Base-by-base conservation (phyloP, 2,113 vertebrate genomes). In the Orycteropus afer region DNA sequence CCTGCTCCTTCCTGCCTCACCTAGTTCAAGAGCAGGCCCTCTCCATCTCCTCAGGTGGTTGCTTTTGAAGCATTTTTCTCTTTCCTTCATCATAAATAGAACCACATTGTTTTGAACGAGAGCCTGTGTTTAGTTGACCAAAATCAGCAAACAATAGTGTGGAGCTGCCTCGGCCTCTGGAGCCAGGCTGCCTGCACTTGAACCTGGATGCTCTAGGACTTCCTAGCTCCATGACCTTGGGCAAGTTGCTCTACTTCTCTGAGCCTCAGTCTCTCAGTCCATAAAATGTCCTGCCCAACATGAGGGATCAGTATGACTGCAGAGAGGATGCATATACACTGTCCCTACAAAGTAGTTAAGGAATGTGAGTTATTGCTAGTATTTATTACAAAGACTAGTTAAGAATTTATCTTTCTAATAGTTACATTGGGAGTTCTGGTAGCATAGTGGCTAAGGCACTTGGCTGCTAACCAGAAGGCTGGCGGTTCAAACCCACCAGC, bases 31-130 rank as follows among this genome's bases (percentile, higher is more conserved):
- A 53, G 47, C 89, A 96, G 53, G 27, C 84, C 53, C 84, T 69
- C 47, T 94, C 79, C 47, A 37, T 90, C 96, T 96, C 83, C 81
- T 85, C 79, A 63, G 61, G 14, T 87, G 76, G 32, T 93, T 96
- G 51, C 76, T 63, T 92, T 77, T 37, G 89, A 94, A 40, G 91
- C 89, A 90, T 94, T 92, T 63, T 87, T 86, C 57, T 95, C 51
- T 63, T 89, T 42, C 37, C 59, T 94, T 92, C 42, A 37, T 65
- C 67, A 18, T 88, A 78, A 93, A 82, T 85, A 61, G 53, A 82
- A 71, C 40, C 83, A 29, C 53, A 7, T 40, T 69, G n/a, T 78
- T 69, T 63, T 20, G 32, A 5, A 40, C 92, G 67, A 32, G 12
- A 81, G 51, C 65, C 51, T 42, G 1, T 15, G 1, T 59, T 90